These are phyloP conservation scores for Dyspetes luteomarginatus DNA, from an alignment of 2,888 invertebrate species.

Conservation along the genomic window DNA sequence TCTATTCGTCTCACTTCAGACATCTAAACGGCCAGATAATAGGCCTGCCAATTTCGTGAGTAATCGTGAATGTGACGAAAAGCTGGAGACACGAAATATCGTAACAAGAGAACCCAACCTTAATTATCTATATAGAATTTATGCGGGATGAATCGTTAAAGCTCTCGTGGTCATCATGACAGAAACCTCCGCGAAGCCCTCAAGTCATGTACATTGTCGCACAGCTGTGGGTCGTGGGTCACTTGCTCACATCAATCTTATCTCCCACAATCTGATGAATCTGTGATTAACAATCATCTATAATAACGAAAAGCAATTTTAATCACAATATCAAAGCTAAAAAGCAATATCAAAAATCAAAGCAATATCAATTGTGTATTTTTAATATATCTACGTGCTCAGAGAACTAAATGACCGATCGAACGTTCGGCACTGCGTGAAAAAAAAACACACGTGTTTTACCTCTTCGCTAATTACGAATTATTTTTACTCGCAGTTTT, in stretches of 20 bases:
- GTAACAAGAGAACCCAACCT: no score
- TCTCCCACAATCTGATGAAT: slow-evolving; percentile 13
- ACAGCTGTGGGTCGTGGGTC: neutral
- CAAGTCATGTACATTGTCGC: neutral
- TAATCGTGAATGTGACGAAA: no score
- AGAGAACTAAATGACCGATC: neutral
- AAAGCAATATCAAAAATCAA: neutral
- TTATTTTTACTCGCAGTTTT: neutral
- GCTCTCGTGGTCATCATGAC: slow-evolving; percentile 1
- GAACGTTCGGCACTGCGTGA: neutral
- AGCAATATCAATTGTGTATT: neutral
- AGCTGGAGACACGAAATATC: no score
- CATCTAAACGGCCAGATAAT: no score
- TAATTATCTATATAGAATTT: no score
- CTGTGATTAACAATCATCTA: neutral
- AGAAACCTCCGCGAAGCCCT: neutral
- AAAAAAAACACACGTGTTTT: neutral
- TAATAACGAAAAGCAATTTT: slow-evolving; percentile 18
- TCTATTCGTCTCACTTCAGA: no score
- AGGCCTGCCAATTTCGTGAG: no score
- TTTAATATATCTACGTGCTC: neutral
- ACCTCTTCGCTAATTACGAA: neutral
- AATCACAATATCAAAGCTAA: neutral
- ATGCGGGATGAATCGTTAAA: slow-evolving; percentile 41
- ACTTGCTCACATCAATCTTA: neutral